Percentiles rank a stretch among this genome's conserved stretches.
phyloP scores from a whole-genome alignment of 2,888 invertebrate species.

The Cacoxenus indagator region DNA sequence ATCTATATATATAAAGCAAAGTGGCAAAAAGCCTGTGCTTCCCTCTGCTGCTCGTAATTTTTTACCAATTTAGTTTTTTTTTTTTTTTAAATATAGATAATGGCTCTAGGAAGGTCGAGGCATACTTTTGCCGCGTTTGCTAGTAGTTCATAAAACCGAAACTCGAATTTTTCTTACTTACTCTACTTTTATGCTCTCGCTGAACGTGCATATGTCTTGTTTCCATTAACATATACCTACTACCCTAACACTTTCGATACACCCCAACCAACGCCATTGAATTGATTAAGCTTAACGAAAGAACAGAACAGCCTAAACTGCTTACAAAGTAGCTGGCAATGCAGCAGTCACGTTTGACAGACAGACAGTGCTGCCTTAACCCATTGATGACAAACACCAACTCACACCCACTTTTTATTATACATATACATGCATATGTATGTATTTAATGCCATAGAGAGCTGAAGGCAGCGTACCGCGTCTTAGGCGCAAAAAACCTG shows the following conservation, averaged over 20 bases:
- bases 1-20: no score
- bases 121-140: no score
- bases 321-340: not conserved
- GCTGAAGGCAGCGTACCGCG: no score
- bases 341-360: no score
- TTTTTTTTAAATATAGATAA: no score
- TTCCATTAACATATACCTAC: not conserved
- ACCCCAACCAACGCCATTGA: not conserved
- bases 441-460: not conserved
- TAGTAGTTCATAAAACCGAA: not conserved
- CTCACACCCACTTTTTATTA: not conserved
- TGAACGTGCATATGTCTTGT: no score
- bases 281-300: not conserved
- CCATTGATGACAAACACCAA: not conserved
- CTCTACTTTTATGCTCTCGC: no score
- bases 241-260: not conserved
- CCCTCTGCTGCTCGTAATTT: no score
- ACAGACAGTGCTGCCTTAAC: not conserved
- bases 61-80: no score
- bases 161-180: no score
- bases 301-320: not conserved
- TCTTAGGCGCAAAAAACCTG: constrained; percentile 27
- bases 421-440: not conserved
- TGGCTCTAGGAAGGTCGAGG: no score
- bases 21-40: no score